Percentiles rank a stretch among this genome's conserved stretches.
phyloP scores from a whole-genome alignment of 2,888 invertebrate species.

The Ophion obscuratus region DNA sequence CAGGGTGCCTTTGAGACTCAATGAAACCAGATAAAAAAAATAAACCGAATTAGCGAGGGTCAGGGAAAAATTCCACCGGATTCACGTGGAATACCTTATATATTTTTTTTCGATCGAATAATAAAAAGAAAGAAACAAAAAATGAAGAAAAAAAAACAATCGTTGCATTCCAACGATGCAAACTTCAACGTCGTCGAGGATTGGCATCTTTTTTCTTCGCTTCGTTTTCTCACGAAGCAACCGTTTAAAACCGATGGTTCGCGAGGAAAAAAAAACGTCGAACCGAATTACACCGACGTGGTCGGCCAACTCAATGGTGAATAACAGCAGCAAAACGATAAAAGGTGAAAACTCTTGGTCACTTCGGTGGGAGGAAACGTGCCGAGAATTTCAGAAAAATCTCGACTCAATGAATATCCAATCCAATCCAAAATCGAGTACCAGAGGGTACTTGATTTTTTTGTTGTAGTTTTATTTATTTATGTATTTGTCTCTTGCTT shows the following conservation, averaged over 20 bases:
- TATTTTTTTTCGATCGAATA: neutral
- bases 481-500: conserved; percentile 4
- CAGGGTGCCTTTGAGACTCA: no score
- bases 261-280: neutral
- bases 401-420: conserved; percentile 21
- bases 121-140: no score
- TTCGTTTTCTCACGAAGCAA: conserved; percentile 14
- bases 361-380: conserved; percentile 10
- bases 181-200: neutral
- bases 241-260: conserved; percentile 18
- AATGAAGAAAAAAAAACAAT: no score
- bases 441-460: neutral
- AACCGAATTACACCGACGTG: neutral
- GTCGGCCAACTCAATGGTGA: neutral
- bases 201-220: neutral
- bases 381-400: conserved; percentile 28
- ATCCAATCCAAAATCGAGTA: no score
- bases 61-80: no score
- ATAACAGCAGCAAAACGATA: conserved; percentile 16
- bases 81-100: no score
- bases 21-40: no score
- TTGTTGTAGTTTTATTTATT: neutral
- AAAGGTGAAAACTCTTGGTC: conserved; percentile 25
- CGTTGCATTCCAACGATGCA: neutral
- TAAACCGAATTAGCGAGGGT: no score